Base-by-base conservation (phyloP, 2,888 invertebrate genomes). In the Cheilosia grossa region DNA sequence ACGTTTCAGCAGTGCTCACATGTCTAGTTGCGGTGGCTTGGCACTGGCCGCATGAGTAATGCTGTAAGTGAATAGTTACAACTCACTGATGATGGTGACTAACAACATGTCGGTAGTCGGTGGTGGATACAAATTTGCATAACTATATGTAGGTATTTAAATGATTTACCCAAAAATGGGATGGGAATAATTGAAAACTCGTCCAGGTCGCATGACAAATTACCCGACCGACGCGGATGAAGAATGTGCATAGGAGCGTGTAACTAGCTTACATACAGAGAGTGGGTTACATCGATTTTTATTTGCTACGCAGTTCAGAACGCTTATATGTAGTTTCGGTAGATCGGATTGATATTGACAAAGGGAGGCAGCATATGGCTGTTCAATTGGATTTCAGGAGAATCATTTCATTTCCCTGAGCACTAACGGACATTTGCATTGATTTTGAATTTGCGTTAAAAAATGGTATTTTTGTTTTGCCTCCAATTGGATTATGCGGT, bases 101-200 rank as follows among this genome's bases (percentile, higher is more conserved):
- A 77, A 77, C 27, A 17, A 72, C 40, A 5, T 17, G 40, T 47
- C 13, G 15, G 24, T 59, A 63, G 49, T 44, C 19, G 59, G 24
- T 61, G 37, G 19, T 61, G 30, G 53, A 54, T 42, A 72, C 13
- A 49, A 49, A 82, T 82, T 77, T 56, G 54, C 82, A 82, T 77
- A 66, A 37, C 33, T 33, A 1, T 37, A 13, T 13, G 4, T 67
- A 63, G 73, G 4, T 67, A 67, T 78, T 73, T 44, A 58, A 82
- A 63, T 79, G 17, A 30, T 63, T 59, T 61, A 21, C 66, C 72
- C 73, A 78, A 82, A 79, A 67, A 79, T 63, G 82, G 82, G 19
- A 61, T 67, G 53, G 59, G 66, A 30, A 51, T 53, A 30, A 51
- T 53, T 47, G 59, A 49, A 33, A 53, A 66, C 49, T 58, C 17